Percentiles rank a stretch among this genome's conserved stretches.
Conservation (phyloP, 2,888 invertebrate genomes). For the Pimpla rufipes region DNA sequence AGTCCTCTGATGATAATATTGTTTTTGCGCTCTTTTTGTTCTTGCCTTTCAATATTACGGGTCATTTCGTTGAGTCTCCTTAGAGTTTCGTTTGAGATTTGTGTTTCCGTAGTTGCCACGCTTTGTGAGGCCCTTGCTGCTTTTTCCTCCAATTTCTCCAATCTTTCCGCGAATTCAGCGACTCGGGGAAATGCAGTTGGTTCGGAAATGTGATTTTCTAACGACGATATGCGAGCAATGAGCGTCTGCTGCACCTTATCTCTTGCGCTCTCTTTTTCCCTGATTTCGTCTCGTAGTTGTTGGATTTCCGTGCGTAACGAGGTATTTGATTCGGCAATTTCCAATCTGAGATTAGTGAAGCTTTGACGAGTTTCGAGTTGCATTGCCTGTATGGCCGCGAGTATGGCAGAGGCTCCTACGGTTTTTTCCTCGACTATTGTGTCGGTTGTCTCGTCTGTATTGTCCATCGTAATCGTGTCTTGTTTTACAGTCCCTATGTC, state of each 20-base stretch:
- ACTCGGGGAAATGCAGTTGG: no score
- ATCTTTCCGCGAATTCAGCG: background rate
- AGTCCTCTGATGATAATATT: slow-evolving; percentile 29
- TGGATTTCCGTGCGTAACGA: background rate
- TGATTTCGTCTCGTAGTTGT: no score
- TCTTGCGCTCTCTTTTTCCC: no score
- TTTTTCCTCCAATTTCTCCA: background rate
- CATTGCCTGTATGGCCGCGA: background rate
- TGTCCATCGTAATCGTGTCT: no score
- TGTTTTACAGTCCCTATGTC: no score
- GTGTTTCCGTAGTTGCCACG: no score
- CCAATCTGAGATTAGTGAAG: background rate
- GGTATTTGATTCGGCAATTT: background rate
- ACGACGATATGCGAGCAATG: no score
- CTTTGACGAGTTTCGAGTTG: background rate
- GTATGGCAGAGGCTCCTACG: no score
- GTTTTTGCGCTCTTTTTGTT: background rate
- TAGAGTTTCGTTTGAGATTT: background rate
- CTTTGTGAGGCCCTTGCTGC: no score
- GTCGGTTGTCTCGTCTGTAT: background rate
- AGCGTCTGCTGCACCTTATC: no score
- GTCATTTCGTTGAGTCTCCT: background rate
- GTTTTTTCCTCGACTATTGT: background rate
- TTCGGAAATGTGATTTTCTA: no score
- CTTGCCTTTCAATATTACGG: slow-evolving; percentile 1